Evolutionary conservation across 2,888 invertebrate species (phyloP).

Genomic region (Pristionchus japonicus): DNA sequence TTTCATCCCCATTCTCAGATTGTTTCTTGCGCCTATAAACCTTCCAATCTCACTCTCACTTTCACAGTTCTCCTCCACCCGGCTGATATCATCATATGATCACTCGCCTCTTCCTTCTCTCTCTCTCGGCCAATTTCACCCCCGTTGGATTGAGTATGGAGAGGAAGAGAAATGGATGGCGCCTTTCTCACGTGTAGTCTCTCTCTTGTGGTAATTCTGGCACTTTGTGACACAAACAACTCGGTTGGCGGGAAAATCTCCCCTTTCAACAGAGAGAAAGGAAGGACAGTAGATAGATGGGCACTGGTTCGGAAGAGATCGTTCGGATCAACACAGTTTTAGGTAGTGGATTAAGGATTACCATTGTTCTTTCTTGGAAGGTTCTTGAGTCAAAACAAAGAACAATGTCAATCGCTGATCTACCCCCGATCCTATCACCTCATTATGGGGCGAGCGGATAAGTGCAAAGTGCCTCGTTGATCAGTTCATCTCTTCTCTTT

Average conservation of each 20-base stretch:
- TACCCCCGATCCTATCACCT: neutral
- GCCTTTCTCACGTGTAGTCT: conserved; percentile 7
- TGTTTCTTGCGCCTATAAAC: neutral
- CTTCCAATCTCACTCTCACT: neutral
- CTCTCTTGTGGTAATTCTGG: conserved; percentile 21
- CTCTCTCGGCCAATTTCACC: conserved; percentile 15
- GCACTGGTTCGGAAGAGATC: too few relatives aligned
- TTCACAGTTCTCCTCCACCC: neutral
- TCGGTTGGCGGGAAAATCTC: conserved; percentile 34
- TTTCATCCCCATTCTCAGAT: neutral
- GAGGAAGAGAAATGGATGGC: neutral
- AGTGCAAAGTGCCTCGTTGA: neutral
- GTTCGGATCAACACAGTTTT: too few relatives aligned
- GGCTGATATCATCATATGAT: conserved; percentile 31
- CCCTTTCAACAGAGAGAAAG: neutral
- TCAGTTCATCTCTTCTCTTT: neutral
- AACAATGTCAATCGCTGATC: neutral
- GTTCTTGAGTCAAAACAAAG: too few relatives aligned
- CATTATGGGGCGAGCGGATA: neutral
- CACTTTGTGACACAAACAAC: conserved; percentile 33
- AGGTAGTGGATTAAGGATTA: too few relatives aligned
- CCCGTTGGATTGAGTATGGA: neutral
- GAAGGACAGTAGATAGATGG: neutral
- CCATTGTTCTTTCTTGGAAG: too few relatives aligned
- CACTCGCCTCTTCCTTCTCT: neutral